Base-by-base conservation (phyloP, 2,113 vertebrate genomes). In the Sylvilagus bachmani region DNA sequence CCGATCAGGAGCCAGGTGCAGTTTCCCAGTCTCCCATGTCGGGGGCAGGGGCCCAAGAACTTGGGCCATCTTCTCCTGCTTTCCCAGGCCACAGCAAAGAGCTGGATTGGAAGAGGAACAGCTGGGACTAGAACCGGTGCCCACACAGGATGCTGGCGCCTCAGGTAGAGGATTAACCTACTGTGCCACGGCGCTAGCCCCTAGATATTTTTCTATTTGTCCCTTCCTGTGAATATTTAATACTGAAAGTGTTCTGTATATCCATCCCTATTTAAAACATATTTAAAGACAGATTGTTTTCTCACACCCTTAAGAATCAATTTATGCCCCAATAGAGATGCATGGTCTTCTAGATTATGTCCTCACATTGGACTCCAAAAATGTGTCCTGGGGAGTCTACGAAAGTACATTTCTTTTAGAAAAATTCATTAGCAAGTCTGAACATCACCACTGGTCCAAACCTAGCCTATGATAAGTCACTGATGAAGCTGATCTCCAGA, bases 361-460 rank as follows among this genome's bases (percentile, higher is more conserved):
- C 86, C 75, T 86, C 62, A 70, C 75, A 17, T 58, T 86, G 64
- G 14, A 14, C 7, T 71, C 70, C 55, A 66, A 86, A 82, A 58
- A 12, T 87, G 14, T 87, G 51, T 73, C 13, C 64, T n/a, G 22
- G 22, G n/a, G 10, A 38, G 11, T 55, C 73, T 55, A n/a, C 79
- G 49, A 88, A 89, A 61, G 7, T 62, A 36, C 51, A 58, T 84
- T 93, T 44, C 27, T 84, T 69, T 93, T 85, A 89, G 51, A 80
- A 73, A 24, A 6, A 22, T 51, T 92, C 53, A 33, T 77, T 64
- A 58, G 49, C 55, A 61, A 64, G 24, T 83, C 93, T 78, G 79
- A 67, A 25, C 44, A 44, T 6, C 25, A 67, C 66, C 44, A 7
- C 24, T 83, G 21, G 44, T 91, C n/a, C 33, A 94, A 86, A 71